Conservation (phyloP, 2,113 vertebrate genomes). For the Nansenia antarctica region DNA sequence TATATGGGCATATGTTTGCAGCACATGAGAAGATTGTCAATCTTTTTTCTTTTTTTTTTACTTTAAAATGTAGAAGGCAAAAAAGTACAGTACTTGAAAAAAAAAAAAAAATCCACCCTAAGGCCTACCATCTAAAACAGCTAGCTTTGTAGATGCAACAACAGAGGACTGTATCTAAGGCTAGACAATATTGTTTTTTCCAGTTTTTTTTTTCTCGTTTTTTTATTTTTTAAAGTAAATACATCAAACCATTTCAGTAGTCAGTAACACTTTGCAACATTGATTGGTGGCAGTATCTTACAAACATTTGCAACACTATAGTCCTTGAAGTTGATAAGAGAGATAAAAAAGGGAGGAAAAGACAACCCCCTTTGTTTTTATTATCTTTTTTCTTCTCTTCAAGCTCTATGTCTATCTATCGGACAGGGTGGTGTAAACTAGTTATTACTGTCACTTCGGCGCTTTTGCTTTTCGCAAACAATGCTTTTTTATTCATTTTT, state of each 20-base stretch:
- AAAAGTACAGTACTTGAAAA: conserved; percentile 81
- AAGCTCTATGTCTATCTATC: conserved; percentile 47
- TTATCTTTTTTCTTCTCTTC: conserved; percentile 41
- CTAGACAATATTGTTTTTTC: conserved; percentile 78
- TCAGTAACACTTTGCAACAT: conserved; percentile 82
- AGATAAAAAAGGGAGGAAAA: conserved; percentile 55
- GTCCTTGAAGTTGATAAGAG: conserved; percentile 68
- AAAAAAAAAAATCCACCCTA: conserved; percentile 69
- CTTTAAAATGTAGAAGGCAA: conserved; percentile 78
- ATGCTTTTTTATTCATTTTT: conserved; percentile 30
- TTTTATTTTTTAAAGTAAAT: conserved; percentile 74
- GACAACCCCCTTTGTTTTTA: conserved; percentile 30
- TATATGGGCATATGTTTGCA: conserved; percentile 74
- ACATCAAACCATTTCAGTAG: conserved; percentile 82
- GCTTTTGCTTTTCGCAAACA: conserved; percentile 55
- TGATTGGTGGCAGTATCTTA: conserved; percentile 80
- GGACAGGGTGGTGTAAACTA: conserved; percentile 56
- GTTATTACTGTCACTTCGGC: conserved; percentile 55
- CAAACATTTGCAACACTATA: conserved; percentile 72
- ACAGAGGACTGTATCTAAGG: conserved; percentile 80
- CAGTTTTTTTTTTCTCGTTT: conserved; percentile 55
- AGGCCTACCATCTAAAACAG: conserved; percentile 76
- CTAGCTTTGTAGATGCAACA: conserved; percentile 79
- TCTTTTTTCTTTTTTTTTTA: conserved; percentile 73
- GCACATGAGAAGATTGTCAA: conserved; percentile 83